Evolutionary conservation across 2,888 invertebrate genomes (phyloP).

Genomic region (Incurvaria masculella): DNA sequence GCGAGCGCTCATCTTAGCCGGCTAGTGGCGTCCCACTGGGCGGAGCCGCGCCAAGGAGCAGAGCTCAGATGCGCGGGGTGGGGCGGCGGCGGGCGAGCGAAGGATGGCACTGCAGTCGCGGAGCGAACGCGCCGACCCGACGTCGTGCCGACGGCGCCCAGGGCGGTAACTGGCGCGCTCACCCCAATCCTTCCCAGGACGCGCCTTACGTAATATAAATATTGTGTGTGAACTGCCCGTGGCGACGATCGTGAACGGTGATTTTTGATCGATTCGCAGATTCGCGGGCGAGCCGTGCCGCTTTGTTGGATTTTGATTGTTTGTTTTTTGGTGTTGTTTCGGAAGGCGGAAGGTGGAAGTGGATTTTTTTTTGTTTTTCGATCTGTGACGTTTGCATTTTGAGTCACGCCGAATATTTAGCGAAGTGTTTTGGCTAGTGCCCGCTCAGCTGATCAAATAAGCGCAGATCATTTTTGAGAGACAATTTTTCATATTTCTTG

Average conservation of each 20-base stretch:
- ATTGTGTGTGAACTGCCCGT: not conserved
- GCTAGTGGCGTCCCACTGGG: slow-evolving; percentile 58
- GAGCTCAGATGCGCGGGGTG: slow-evolving; percentile 62
- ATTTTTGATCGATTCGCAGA: slow-evolving; percentile 31
- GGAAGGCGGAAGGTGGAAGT: not conserved
- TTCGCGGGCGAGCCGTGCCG: slow-evolving; percentile 16
- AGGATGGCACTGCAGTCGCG: slow-evolving; percentile 59
- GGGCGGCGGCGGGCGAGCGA: slow-evolving; percentile 57
- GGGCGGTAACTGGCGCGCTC: slow-evolving; percentile 24
- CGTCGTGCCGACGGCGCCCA: slow-evolving; percentile 47
- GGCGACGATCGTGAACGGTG: slow-evolving; percentile 34
- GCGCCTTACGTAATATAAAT: slow-evolving; percentile 45
- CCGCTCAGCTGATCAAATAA: too few species aligned
- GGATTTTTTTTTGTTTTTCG: slow-evolving; percentile 3
- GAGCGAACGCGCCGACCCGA: slow-evolving; percentile 13
- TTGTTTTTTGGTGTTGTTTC: slow-evolving; percentile 18
- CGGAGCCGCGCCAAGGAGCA: slow-evolving; percentile 58
- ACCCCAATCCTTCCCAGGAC: not conserved
- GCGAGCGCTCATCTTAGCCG: slow-evolving; percentile 53
- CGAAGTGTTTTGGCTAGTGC: too few species aligned
- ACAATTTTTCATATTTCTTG: too few species aligned
- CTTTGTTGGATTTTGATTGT: slow-evolving; percentile 18
- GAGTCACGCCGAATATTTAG: too few species aligned
- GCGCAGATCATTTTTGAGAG: too few species aligned
- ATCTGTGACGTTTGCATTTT: not conserved